These are phyloP conservation scores for Seriola aureovittata DNA, from an alignment of 2,113 vertebrate genomes.

Conservation along the genomic window DNA sequence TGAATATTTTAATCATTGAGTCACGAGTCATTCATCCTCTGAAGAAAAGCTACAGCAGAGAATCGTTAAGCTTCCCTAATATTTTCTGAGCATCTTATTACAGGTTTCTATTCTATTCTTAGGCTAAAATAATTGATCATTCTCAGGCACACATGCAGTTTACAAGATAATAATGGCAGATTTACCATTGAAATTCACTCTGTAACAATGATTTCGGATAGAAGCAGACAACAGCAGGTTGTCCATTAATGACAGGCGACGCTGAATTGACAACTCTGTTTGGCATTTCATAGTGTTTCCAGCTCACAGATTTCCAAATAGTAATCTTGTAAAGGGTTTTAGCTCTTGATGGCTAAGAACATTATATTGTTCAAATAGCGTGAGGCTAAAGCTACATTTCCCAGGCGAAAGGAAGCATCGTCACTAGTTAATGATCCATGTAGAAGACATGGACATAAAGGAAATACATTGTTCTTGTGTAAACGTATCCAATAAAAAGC, in stretches of 20 bases:
- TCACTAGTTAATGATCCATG: too few relatives aligned
- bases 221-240: not conserved
- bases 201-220: not conserved
- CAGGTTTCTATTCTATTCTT: not conserved
- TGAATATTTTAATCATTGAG: conserved; percentile 55
- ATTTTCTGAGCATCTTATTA: not conserved
- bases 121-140: not conserved
- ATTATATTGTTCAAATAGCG: not conserved
- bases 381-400: not conserved
- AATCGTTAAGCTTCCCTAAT: not conserved
- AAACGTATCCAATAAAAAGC: too few relatives aligned
- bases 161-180: not conserved
- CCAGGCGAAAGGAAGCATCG: too few relatives aligned
- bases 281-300: too few relatives aligned
- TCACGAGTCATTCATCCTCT: not conserved
- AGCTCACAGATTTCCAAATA: too few relatives aligned
- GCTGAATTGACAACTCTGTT: too few relatives aligned
- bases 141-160: not conserved
- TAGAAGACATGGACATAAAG: too few relatives aligned
- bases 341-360: not conserved
- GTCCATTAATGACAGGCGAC: too few relatives aligned
- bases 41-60: conserved; percentile 16
- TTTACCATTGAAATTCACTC: not conserved
- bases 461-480: too few relatives aligned
- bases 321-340: not conserved